phyloP scores from a whole-genome alignment of 2,113 vertebrate species.

The Microcebus tavaratra region DNA sequence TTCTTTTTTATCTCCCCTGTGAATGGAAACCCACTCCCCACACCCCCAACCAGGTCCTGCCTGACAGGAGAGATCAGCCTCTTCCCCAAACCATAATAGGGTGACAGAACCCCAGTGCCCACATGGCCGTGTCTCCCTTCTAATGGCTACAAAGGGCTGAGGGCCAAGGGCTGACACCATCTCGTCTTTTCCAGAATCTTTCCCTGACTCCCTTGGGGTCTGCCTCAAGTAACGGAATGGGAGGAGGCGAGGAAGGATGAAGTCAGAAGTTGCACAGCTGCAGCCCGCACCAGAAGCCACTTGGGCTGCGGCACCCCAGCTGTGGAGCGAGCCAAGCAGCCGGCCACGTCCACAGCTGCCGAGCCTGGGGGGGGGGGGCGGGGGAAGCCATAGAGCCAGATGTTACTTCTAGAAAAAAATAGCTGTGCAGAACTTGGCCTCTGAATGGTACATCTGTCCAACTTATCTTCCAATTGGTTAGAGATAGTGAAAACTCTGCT shows the following conservation, averaged over 20 bases:
- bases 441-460: constrained; percentile 74
- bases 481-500: constrained; percentile 73
- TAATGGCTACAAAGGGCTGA: background rate
- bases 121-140: background rate
- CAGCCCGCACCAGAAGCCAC: constrained; percentile 39
- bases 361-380: constrained; percentile 72
- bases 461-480: constrained; percentile 76
- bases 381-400: constrained; percentile 77
- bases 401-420: constrained; percentile 78
- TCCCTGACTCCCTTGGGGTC: background rate
- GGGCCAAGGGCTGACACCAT: background rate
- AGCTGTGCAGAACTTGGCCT: constrained; percentile 75
- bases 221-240: background rate
- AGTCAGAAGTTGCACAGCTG: constrained; percentile 60
- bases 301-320: constrained; percentile 15
- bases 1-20: constrained; percentile 9
- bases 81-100: background rate
- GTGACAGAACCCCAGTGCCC: background rate
- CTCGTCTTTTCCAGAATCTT: background rate
- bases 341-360: constrained; percentile 73
- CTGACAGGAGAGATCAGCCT: background rate
- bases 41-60: background rate
- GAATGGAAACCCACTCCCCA: background rate
- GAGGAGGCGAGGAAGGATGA: background rate
- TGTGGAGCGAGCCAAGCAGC: constrained; percentile 68